phyloP scores from a whole-genome alignment of 2,797 vertebrate genomes.

The Parauchenoglanis ngamensis region DNA sequence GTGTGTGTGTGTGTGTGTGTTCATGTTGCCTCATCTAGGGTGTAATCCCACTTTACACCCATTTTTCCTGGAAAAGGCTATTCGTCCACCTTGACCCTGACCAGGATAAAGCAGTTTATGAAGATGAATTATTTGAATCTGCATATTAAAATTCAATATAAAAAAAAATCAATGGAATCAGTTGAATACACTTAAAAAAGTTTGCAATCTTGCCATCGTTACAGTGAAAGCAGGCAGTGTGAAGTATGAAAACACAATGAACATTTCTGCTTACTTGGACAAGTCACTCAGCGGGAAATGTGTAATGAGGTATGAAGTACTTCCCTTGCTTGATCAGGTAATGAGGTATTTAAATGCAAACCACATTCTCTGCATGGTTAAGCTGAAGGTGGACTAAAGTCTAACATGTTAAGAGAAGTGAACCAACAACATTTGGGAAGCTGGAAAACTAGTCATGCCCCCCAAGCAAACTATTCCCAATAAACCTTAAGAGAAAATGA shows the following conservation, averaged over 20 bases:
- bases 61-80: background rate
- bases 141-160: background rate
- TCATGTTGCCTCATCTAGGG: background rate
- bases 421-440: constrained; percentile 56
- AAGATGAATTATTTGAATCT: background rate
- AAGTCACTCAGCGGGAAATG: constrained; percentile 40
- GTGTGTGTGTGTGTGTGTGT: background rate
- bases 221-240: constrained; percentile 23
- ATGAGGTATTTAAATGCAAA: constrained; percentile 44
- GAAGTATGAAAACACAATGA: constrained; percentile 38
- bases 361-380: constrained; percentile 61
- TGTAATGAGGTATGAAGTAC: constrained; percentile 40
- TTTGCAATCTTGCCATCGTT: constrained; percentile 11
- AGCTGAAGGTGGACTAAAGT: constrained; percentile 61
- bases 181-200: background rate
- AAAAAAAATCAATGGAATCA: background rate
- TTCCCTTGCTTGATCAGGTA: constrained; percentile 44
- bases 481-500: constrained; percentile 12
- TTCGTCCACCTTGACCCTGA: background rate
- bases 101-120: background rate
- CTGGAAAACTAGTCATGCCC: constrained; percentile 63
- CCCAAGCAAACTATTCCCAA: constrained; percentile 15
- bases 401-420: constrained; percentile 59
- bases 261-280: constrained; percentile 36
- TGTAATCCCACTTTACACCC: background rate